Conservation (phyloP, 2,888 invertebrate species). For the Argyresthia albistria region DNA sequence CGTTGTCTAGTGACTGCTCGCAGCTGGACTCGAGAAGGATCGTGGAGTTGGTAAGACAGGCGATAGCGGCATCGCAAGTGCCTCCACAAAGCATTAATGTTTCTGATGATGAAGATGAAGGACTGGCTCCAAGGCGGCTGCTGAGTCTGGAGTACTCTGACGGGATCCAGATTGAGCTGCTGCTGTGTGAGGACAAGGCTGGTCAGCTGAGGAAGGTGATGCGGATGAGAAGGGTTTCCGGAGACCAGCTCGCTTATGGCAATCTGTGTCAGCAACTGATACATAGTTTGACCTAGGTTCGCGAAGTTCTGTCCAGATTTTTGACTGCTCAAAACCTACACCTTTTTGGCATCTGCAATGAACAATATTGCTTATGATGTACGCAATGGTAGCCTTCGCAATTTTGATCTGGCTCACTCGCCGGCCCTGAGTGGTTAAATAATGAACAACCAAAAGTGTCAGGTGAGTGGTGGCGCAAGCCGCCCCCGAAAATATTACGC, state of each 20-base stretch:
- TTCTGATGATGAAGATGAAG: slow-evolving; percentile 45
- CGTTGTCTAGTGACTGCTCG: slow-evolving; percentile 84
- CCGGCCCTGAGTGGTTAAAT: too few species aligned
- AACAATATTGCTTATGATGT: too few species aligned
- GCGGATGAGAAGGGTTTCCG: slow-evolving; percentile 89
- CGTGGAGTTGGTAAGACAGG: slow-evolving; percentile 83
- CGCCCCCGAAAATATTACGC: not conserved
- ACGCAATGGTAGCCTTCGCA: too few species aligned
- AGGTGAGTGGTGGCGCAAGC: too few species aligned
- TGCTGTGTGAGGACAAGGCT: slow-evolving; percentile 81
- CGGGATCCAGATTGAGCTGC: slow-evolving; percentile 88
- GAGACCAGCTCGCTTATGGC: slow-evolving; percentile 89
- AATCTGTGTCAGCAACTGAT: slow-evolving; percentile 91
- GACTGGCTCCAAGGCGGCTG: slow-evolving; percentile 22
- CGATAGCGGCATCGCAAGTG: slow-evolving; percentile 80
- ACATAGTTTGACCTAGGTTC: slow-evolving; percentile 78
- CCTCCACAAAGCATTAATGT: slow-evolving; percentile 75
- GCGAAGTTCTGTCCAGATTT: too few species aligned
- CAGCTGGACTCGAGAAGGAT: slow-evolving; percentile 85
- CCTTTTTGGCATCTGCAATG: too few species aligned
- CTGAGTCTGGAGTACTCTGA: slow-evolving; percentile 83
- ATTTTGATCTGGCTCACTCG: too few species aligned
- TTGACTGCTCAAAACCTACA: too few species aligned
- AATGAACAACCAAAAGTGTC: too few species aligned
- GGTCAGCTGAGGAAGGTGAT: slow-evolving; percentile 82